Evolutionary conservation across 2,888 invertebrate species (phyloP), one percentile per base, ranked within the genome.

Genomic region (Nemurella pictetii): DNA sequence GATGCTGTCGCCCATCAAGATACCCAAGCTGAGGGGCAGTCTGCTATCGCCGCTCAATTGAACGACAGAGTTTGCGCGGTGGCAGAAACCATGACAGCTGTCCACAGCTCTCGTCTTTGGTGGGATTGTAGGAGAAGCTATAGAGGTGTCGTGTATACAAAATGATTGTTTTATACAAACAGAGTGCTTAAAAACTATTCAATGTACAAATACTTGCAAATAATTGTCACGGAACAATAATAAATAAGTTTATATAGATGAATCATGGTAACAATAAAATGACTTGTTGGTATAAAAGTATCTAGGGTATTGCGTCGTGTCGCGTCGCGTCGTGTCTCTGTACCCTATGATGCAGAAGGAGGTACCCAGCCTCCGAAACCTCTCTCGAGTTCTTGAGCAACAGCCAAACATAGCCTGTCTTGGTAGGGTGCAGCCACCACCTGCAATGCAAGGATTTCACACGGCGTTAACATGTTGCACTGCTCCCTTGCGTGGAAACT

Each of bases 331-430:
- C 55, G 55, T 12, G 15, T 55, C 12, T n/a, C n/a, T n/a, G n/a
- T n/a, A n/a, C n/a, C n/a, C n/a, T n/a, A n/a, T n/a, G n/a, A 55
- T 12, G 74, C 5, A 26, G 84, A 30, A 1, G 86, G 86, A 25
- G 86, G 86, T 5, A 85, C 77, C 86, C 86, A 86, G 3, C 86
- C 86, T 12, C 85, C 86, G 28, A 86, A 84, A 27, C 75, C 84
- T 32, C 83, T 84, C 35, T 83, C 85, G 32, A 86, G 81, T 20
- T 81, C 85, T 78, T 86, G 83, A 15, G 86, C 86, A 20, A 86
- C 85, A 7, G 84, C 85, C 20, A 86, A 83, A 30, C 85, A 86
- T 12, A 86, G 55, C 35, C 86, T 35, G 73, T 86, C 86, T 85
- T 86, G 84, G 55, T 72, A 35, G 25, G 86, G 86, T 28, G 84